Percentiles rank a stretch among this genome's conserved stretches.
Evolutionary conservation across 2,888 invertebrate species (phyloP).

Genomic region (Odontocerum albicorne): DNA sequence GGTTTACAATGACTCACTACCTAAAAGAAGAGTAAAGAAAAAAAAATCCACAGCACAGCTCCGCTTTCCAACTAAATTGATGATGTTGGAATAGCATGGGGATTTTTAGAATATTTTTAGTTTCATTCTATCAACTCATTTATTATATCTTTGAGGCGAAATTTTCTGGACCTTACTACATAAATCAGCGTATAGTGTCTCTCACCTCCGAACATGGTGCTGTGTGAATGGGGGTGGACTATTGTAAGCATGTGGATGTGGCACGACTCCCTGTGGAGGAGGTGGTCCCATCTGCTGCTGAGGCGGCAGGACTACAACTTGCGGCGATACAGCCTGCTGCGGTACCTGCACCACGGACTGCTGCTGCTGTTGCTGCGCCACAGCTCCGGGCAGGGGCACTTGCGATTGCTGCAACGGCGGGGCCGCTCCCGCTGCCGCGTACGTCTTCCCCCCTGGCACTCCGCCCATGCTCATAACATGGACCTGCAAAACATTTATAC

Average conservation of each 20-base stretch:
- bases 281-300: conserved; percentile 29
- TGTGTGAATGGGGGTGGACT: conserved; percentile 50
- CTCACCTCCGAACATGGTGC: conserved; percentile 39
- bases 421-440: conserved; percentile 51
- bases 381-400: conserved; percentile 31
- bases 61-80: too few relatives aligned
- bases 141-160: too few relatives aligned
- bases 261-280: conserved; percentile 36
- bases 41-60: too few relatives aligned
- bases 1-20: too few relatives aligned
- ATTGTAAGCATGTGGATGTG: conserved; percentile 42
- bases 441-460: conserved; percentile 43
- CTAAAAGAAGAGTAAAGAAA: too few relatives aligned
- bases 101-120: too few relatives aligned
- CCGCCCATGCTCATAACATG: conserved; percentile 29
- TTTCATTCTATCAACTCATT: too few relatives aligned
- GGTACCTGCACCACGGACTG: conserved; percentile 38
- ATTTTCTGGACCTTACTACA: too few relatives aligned
- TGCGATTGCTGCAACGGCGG: too few relatives aligned
- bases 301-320: too few relatives aligned
- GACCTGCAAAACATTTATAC: conserved; percentile 13
- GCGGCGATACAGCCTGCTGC: conserved; percentile 30
- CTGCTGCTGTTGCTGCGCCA: conserved; percentile 29
- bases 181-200: too few relatives aligned
- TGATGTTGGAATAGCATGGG: too few relatives aligned